Base-by-base conservation (phyloP, 92 coral and sea anemone genomes). In the Anthopleura xanthogrammica region DNA sequence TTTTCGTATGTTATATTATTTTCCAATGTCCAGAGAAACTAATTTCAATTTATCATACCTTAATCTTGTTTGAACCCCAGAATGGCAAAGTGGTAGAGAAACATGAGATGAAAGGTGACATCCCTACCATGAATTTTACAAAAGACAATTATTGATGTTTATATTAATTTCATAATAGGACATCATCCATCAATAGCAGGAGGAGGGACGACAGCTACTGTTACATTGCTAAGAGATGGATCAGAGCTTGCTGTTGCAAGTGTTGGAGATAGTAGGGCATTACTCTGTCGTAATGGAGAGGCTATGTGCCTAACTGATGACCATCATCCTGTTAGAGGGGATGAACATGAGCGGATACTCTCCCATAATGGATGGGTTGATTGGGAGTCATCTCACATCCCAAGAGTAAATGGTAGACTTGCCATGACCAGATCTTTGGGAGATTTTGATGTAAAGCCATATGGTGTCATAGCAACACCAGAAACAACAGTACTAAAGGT, bases 391-490 rank as follows among this genome's bases (percentile, higher is more conserved):
- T 72, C 78, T 19, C 77, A 80, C 64, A 76, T 85, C 24, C 98
- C 97, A 41, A 91, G 90, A 85, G 99, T 96, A 4, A 96, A 96
- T 89, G 99, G 99, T 17, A 87, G 91, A 75, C 90, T 96, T 12
- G 97, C 99, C 12, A 96, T 96, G 98, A 96, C 99, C 1, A 91
- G 99, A 43, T 94, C 98, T 23, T 81, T 96, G 5, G 99, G 99
- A 52, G 98, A 96, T 85, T 96, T 92, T 87, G 95, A 96, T 77
- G 80, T 96, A 16, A 96, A 96, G 55, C 87, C 93, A 5, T 96
- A 87, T 85, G 99, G 99, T 14, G 99, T 96, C 41, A 94, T 94
- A 13, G 85, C 99, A 5, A 90, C 85, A 5, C 99, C 99, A 10
- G 99, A 96, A 77, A 89, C 93, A 24, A 81, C 75, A 1, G 77